A percentile compares a stretch with the other conserved stretches of the same genome.
phyloP scores from a whole-genome alignment of 2,113 vertebrate genomes.

The Cyprinodon brontotheroides region DNA sequence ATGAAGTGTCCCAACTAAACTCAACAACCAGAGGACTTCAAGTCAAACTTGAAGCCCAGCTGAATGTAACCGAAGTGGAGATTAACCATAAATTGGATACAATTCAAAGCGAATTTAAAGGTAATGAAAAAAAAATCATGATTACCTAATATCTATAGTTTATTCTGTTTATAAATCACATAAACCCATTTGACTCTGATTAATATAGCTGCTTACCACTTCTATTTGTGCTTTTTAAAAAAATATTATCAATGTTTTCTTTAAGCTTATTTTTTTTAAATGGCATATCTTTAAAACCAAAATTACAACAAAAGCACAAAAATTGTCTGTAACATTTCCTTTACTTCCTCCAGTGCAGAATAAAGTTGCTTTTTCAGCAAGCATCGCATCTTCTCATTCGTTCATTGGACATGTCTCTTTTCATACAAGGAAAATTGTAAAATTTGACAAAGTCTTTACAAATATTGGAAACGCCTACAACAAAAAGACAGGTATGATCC shows the following conservation, averaged over 20 bases:
- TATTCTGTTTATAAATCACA: too few relatives aligned
- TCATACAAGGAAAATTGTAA: not conserved
- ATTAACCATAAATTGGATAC: not conserved
- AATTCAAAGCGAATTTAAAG: not conserved
- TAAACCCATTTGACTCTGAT: too few relatives aligned
- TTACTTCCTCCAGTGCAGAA: not conserved
- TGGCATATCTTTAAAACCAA: too few relatives aligned
- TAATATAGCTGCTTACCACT: too few relatives aligned
- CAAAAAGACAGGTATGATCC: not conserved
- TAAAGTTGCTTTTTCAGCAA: slow-evolving; percentile 2
- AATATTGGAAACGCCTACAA: not conserved
- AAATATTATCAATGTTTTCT: too few relatives aligned
- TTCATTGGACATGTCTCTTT: not conserved
- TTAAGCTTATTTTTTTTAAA: too few relatives aligned
- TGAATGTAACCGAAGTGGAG: not conserved
- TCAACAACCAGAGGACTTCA: not conserved
- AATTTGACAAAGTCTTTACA: slow-evolving; percentile 5
- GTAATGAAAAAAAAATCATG: too few relatives aligned
- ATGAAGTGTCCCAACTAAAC: not conserved
- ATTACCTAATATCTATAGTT: too few relatives aligned
- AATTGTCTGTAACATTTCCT: not conserved
- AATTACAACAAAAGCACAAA: too few relatives aligned
- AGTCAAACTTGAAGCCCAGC: not conserved
- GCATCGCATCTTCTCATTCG: not conserved
- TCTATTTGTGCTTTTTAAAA: too few relatives aligned